Evolutionary conservation across 2,888 invertebrate genomes (phyloP).

Genomic region (Oligia strigilis): DNA sequence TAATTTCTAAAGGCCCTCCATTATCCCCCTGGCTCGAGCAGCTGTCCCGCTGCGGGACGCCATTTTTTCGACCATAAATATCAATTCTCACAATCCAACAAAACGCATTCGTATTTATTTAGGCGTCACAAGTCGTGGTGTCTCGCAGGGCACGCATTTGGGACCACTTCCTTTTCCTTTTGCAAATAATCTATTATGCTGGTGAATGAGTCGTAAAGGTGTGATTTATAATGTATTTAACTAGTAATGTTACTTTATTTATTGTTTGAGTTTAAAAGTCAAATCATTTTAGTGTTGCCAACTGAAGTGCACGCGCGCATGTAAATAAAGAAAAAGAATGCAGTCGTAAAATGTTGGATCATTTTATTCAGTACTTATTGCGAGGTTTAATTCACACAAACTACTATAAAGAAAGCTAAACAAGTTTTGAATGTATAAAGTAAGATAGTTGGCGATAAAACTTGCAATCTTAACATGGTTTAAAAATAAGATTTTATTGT

Average conservation of each 20-base stretch:
- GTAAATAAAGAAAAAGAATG: conserved; percentile 38
- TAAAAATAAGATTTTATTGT: conserved; percentile 60
- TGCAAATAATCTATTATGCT: conserved; percentile 77
- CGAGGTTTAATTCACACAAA: conserved; percentile 22
- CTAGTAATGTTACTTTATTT: conserved; percentile 65
- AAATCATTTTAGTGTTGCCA: conserved; percentile 60
- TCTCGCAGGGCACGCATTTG: conserved; percentile 74
- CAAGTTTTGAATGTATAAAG: conserved; percentile 28
- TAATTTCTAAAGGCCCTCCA: conserved; percentile 74
- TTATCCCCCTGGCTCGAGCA: conserved; percentile 75
- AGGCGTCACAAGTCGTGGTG: conserved; percentile 79
- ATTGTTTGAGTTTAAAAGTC: conserved; percentile 62
- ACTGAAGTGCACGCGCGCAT: conserved; percentile 50
- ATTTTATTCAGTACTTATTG: conserved; percentile 52
- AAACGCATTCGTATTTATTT: conserved; percentile 89
- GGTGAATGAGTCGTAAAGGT: conserved; percentile 76
- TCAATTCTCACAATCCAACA: conserved; percentile 88
- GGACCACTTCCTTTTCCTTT: conserved; percentile 81
- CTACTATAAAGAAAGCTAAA: conserved; percentile 34
- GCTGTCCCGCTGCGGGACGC: conserved; percentile 83
- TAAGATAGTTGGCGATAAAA: conserved; percentile 43
- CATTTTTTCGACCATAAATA: conserved; percentile 89
- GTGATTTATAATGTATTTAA: conserved; percentile 72
- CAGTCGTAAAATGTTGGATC: conserved; percentile 53
- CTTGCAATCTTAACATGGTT: conserved; percentile 40